phyloP scores from a whole-genome alignment of 1,140 invertebrate genomes.

The Euwallacea fornicatus region DNA sequence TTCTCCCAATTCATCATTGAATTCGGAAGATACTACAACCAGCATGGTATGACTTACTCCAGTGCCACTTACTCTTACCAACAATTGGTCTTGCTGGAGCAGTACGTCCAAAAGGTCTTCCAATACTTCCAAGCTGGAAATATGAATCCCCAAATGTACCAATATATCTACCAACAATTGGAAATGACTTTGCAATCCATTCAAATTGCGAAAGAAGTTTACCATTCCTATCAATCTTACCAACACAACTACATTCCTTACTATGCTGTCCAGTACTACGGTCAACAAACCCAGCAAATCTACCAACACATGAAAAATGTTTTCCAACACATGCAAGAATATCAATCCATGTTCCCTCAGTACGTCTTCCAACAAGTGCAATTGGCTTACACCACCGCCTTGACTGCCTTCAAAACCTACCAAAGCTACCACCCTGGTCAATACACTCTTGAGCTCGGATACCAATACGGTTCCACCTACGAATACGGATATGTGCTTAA shows the following conservation, averaged over 20 bases:
- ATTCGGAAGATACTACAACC: slow-evolving; percentile 9
- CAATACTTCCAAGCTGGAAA: slow-evolving; percentile 6
- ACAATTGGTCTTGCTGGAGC: slow-evolving; percentile 15
- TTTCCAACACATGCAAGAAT: slow-evolving; percentile 17
- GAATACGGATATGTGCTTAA: neutral
- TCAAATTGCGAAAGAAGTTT: slow-evolving; percentile 7
- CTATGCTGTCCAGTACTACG: slow-evolving; percentile 19
- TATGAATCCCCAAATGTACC: slow-evolving; percentile 7
- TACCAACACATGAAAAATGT: slow-evolving; percentile 27
- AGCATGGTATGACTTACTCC: slow-evolving; percentile 11
- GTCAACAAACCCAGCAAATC: slow-evolving; percentile 7
- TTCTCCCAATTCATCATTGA: slow-evolving; percentile 13
- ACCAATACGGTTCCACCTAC: neutral
- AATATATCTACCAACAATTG: slow-evolving; percentile 18
- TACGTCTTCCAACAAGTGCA: slow-evolving; percentile 22
- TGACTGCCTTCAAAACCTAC: slow-evolving; percentile 17
- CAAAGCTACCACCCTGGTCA: slow-evolving; percentile 5
- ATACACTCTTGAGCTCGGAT: neutral
- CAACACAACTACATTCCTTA: slow-evolving; percentile 21
- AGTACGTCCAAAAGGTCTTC: slow-evolving; percentile 16
- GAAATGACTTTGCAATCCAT: slow-evolving; percentile 16
- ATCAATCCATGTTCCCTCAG: neutral
- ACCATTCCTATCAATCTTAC: slow-evolving; percentile 6
- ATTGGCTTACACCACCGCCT: slow-evolving; percentile 12
- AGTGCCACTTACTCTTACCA: slow-evolving; percentile 3